A percentile compares a stretch with the other conserved stretches of the same genome.
phyloP scores from a whole-genome alignment of 2,888 invertebrate species.

The Strigamia transsilvanica region DNA sequence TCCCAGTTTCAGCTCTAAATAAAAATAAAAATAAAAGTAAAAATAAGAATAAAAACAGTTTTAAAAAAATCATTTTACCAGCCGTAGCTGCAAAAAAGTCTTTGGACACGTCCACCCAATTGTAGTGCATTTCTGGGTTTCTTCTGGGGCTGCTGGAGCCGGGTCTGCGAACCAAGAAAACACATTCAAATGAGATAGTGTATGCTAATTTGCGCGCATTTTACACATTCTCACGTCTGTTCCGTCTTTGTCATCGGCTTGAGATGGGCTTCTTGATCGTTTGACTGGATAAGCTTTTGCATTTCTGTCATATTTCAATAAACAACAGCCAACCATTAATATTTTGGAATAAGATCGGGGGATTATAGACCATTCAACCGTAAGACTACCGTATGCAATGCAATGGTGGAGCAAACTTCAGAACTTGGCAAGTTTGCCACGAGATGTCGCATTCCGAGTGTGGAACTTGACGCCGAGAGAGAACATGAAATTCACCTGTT shows the following conservation, averaged over 20 bases:
- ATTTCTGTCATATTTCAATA: too few species aligned
- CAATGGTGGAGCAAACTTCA: too few species aligned
- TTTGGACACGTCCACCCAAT: slow-evolving; percentile 74
- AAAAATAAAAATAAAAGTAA: slow-evolving; percentile 55
- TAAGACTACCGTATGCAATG: too few species aligned
- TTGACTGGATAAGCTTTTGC: too few species aligned
- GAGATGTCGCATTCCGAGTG: too few species aligned
- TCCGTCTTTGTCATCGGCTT: too few species aligned
- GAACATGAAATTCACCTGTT: background rate
- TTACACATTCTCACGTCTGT: background rate
- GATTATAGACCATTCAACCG: too few species aligned
- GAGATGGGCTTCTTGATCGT: too few species aligned
- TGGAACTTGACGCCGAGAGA: too few species aligned
- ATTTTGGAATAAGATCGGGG: too few species aligned
- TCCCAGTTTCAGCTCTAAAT: slow-evolving; percentile 80
- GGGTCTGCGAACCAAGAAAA: background rate
- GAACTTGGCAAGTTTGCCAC: too few species aligned
- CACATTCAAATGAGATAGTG: background rate
- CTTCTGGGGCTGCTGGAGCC: background rate
- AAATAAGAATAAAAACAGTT: slow-evolving; percentile 44
- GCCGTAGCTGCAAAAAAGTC: slow-evolving; percentile 73
- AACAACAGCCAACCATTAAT: too few species aligned
- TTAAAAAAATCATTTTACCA: slow-evolving; percentile 63
- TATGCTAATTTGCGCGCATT: background rate
- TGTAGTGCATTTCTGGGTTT: slow-evolving; percentile 58